These are phyloP conservation scores for Xyrauchen texanus DNA, from an alignment of 2,113 vertebrate genomes.

Conservation along the genomic window DNA sequence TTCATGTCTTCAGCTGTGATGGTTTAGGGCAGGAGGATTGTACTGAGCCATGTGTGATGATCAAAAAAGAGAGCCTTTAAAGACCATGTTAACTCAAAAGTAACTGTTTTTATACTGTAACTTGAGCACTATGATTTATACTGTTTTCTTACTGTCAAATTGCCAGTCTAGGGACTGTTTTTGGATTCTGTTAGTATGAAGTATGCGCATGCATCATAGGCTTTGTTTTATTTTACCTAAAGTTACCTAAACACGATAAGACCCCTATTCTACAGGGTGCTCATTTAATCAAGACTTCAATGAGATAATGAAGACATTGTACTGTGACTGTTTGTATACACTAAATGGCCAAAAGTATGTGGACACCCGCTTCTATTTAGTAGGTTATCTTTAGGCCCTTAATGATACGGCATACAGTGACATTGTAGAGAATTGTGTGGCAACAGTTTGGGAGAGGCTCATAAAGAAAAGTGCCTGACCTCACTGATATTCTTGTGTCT, in stretches of 20 bases:
- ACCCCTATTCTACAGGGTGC: background rate
- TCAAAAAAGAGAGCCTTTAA: background rate
- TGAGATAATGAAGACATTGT: background rate
- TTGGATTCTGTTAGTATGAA: background rate
- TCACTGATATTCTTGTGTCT: too few relatives aligned
- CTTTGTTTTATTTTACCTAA: background rate
- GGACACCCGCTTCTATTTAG: too few relatives aligned
- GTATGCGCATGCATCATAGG: background rate
- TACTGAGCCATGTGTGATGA: background rate
- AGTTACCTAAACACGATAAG: background rate
- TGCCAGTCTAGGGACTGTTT: background rate
- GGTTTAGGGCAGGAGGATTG: slow-evolving; percentile 59
- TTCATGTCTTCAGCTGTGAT: slow-evolving; percentile 73
- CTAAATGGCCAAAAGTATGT: too few relatives aligned
- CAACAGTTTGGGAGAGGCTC: too few relatives aligned
- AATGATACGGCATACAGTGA: too few relatives aligned
- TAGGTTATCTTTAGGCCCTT: too few relatives aligned
- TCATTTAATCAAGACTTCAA: background rate
- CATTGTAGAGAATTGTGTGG: too few relatives aligned
- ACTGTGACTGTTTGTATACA: background rate
- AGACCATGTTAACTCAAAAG: background rate
- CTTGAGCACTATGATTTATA: background rate
- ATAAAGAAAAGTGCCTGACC: too few relatives aligned
- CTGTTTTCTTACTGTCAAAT: background rate
- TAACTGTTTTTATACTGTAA: background rate